phyloP scores from a whole-genome alignment of 2,113 vertebrate genomes.

The Pheucticus melanocephalus region DNA sequence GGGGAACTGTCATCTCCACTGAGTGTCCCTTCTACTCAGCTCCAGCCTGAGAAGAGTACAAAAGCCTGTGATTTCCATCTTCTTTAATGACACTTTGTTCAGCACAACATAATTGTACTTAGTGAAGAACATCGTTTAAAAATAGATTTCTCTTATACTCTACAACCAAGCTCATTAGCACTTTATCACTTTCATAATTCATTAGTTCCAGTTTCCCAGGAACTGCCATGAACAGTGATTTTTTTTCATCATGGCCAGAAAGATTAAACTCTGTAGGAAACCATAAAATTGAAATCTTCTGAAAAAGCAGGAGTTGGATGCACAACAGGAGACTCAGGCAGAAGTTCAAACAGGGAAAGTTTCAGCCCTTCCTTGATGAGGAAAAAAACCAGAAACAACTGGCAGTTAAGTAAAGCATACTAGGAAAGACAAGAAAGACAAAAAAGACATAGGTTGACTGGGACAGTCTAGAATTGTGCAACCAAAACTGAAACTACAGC shows the following conservation, averaged over 20 bases:
- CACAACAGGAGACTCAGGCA: neutral
- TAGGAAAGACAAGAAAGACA: neutral
- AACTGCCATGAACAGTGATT: neutral
- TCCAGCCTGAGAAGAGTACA: neutral
- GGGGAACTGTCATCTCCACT: neutral
- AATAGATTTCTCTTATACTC: neutral
- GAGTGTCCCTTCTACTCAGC: neutral
- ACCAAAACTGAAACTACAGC: neutral
- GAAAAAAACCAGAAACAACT: neutral
- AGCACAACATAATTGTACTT: neutral
- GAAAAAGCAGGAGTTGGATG: neutral
- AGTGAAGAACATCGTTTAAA: neutral
- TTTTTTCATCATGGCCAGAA: neutral
- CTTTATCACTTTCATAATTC: neutral
- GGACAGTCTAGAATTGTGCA: neutral
- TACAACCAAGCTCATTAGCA: conserved; percentile 7
- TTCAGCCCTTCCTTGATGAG: neutral
- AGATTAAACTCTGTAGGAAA: conserved; percentile 16
- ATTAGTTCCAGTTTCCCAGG: neutral
- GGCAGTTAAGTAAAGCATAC: neutral
- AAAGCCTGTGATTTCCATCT: neutral
- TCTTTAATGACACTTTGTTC: neutral
- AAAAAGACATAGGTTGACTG: neutral
- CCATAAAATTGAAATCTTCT: neutral
- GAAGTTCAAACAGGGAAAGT: neutral